phyloP scores from a whole-genome alignment of 2,797 vertebrate genomes.

The Chaetophractus vellerosus region DNA sequence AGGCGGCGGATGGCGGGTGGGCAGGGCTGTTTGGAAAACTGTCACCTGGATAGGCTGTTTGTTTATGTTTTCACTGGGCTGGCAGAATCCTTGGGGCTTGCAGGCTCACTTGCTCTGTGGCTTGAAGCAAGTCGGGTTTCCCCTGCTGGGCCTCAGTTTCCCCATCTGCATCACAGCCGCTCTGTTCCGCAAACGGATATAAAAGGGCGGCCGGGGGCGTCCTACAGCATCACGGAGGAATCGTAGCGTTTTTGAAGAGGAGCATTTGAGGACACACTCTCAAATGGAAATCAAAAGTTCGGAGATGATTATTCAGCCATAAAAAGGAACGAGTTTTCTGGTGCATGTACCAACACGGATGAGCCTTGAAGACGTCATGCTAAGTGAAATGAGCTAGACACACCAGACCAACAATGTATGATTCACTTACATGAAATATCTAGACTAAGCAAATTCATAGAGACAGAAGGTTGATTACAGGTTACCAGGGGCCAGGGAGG shows the following conservation, averaged over 20 bases:
- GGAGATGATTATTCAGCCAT: too few relatives aligned
- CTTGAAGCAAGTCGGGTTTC: too few relatives aligned
- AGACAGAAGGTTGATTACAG: too few relatives aligned
- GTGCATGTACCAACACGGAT: too few relatives aligned
- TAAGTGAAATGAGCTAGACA: too few relatives aligned
- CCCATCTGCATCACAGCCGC: background rate
- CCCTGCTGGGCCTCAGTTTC: constrained; percentile 13
- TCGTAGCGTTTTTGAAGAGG: fast-evolving
- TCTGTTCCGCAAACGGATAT: background rate
- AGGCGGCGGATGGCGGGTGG: background rate
- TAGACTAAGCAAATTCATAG: too few relatives aligned
- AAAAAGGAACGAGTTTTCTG: too few relatives aligned
- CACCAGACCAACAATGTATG: too few relatives aligned
- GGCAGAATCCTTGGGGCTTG: background rate
- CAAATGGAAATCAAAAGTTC: background rate
- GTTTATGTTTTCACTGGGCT: background rate
- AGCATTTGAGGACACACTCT: background rate
- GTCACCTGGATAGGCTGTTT: background rate
- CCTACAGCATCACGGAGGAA: background rate
- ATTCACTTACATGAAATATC: too few relatives aligned
- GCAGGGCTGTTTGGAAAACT: background rate
- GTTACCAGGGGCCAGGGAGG: too few relatives aligned
- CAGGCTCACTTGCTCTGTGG: background rate
- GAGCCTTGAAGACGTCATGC: too few relatives aligned
- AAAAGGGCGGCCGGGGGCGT: fast-evolving